Conservation (phyloP, 2,888 invertebrate genomes). For the Meteorus cinctellus region DNA sequence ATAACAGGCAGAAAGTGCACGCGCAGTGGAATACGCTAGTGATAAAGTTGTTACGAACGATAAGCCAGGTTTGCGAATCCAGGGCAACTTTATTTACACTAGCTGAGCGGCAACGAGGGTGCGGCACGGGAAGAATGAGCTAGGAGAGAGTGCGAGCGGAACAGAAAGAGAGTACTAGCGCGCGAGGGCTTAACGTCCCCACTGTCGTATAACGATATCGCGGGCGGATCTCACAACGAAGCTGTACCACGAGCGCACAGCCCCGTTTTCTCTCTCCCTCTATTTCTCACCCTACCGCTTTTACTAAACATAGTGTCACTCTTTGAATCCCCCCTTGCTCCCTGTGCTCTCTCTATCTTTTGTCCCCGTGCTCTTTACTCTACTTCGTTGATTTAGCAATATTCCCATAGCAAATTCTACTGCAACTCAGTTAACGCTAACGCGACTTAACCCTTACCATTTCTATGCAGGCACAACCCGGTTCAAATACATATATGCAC, state of each 20-base stretch:
- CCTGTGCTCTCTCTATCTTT: conserved; percentile 29
- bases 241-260: conserved; percentile 41
- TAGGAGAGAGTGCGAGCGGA: conserved; percentile 16
- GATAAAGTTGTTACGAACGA: conserved; percentile 57
- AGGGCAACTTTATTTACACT: conserved; percentile 56
- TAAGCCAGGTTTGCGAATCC: conserved; percentile 50
- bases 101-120: conserved; percentile 33
- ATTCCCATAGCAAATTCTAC: conserved; percentile 53
- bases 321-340: conserved; percentile 24
- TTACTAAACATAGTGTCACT: conserved; percentile 10
- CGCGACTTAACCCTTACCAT: conserved; percentile 24
- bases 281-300: conserved; percentile 35
- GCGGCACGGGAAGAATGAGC: conserved; percentile 10
- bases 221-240: conserved; percentile 26
- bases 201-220: conserved; percentile 37
- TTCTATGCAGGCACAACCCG: not conserved
- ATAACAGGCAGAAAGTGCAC: conserved; percentile 33
- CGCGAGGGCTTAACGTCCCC: conserved; percentile 40
- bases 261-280: conserved; percentile 39
- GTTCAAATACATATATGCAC: not conserved
- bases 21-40: conserved; percentile 53
- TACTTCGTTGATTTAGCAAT: conserved; percentile 53
- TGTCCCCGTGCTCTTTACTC: not conserved
- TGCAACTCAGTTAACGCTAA: conserved; percentile 40
- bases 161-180: conserved; percentile 17